Evolutionary conservation across 2,797 vertebrate species (phyloP).

Genomic region (Danio jaintianensis): DNA sequence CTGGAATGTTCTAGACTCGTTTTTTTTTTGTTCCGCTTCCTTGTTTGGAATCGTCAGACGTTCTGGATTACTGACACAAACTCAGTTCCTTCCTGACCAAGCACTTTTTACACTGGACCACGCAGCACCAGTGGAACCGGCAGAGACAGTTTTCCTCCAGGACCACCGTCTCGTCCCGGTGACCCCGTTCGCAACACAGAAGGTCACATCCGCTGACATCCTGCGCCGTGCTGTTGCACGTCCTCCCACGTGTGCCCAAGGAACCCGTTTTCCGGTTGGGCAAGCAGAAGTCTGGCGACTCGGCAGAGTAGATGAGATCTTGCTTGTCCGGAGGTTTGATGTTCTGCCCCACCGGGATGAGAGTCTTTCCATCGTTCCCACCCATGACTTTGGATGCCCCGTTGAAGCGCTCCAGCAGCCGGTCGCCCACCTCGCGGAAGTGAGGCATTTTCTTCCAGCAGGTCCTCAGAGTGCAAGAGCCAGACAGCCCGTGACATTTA

Average conservation of each 20-base stretch:
- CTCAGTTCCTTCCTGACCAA: conserved; percentile 92
- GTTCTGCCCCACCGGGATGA: conserved; percentile 92
- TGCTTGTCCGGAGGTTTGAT: conserved; percentile 95
- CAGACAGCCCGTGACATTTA: conserved; percentile 96
- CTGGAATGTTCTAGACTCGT: conserved; percentile 25
- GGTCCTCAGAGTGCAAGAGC: conserved; percentile 94
- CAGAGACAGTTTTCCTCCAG: conserved; percentile 97
- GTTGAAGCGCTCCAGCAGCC: conserved; percentile 93
- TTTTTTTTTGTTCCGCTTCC: neutral
- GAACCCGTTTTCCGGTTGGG: conserved; percentile 96
- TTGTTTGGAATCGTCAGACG: neutral
- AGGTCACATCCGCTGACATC: conserved; percentile 96
- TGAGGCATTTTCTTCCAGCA: conserved; percentile 99
- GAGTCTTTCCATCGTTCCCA: conserved; percentile 93
- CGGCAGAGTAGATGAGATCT: conserved; percentile 95
- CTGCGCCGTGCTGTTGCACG: conserved; percentile 95
- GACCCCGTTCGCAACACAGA: conserved; percentile 93
- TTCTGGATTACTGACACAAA: conserved; percentile 85
- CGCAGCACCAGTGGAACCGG: conserved; percentile 98
- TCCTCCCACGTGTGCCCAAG: conserved; percentile 89
- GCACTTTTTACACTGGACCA: conserved; percentile 97
- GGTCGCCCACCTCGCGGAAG: conserved; percentile 94
- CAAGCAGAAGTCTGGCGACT: conserved; percentile 95
- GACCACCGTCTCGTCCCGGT: conserved; percentile 90
- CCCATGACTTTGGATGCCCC: conserved; percentile 98